Evolutionary conservation across 2,888 invertebrate species (phyloP), one percentile per base, ranked within the genome.

Genomic region (Hydrotaea cyrtoneurina): DNA sequence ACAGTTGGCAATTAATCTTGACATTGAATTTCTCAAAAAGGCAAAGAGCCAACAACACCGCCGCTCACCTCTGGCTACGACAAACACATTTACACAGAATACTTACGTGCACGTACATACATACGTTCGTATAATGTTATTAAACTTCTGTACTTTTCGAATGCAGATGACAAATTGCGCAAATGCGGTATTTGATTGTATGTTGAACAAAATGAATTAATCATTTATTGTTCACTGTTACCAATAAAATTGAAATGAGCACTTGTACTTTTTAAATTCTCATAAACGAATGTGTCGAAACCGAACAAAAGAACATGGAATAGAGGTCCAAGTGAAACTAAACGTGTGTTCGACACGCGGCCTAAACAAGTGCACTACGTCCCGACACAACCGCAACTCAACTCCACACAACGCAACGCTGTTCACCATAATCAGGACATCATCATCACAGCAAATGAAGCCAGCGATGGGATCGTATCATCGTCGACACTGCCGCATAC

Each of bases 261-360:
- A 55, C 53, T 57, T 43, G 17, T 31, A 36, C 2, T 36, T 19
- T 21, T 55, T 69, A 11, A 69, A 39, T 46, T 71, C 53, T 39
- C 57, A 46, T 26, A 23, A 36, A 55, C 46, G 39, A 59, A 31
- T 57, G 39, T 36, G 17, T 57, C 55, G 43, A 66, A 66, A 13
- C 19, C 2, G 23, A 66, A 66, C 2, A 7, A 66, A 66, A 2
- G 36, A 39, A 31, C 11, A 66, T 31, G 36, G 71, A 55, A 21
- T 13, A 17, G 31, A n/a, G n/a, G 39, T 31, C 43, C 66, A 19
- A 71, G 64, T 62, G 55, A 73, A 13, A 4, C 19, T 13, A 55
- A 79, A 87, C 90, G 90, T 90, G 91, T 90, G 91, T 87, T 87
- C 79, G 86, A 72, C 91, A 90, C 90, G 90, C 90, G 90, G 87